Evolutionary conservation across 2,888 invertebrate species (phyloP).

Genomic region (Euproctis similis): DNA sequence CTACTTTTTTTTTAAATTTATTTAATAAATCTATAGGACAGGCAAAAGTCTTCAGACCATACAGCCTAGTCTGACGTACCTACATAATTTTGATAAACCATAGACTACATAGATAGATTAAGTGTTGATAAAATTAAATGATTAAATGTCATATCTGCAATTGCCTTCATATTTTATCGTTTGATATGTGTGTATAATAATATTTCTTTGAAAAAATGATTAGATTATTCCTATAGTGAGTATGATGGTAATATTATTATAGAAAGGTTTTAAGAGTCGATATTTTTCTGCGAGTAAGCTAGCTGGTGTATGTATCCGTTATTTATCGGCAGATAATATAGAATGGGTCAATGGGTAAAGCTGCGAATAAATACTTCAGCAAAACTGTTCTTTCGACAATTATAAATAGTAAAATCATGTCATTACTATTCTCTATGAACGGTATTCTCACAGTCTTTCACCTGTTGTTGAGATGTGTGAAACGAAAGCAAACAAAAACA

Average conservation of each 20-base stretch:
- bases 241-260: no score
- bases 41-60: no score
- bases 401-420: slow-evolving; percentile 17
- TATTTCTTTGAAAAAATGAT: no score
- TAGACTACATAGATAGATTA: no score
- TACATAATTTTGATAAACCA: no score
- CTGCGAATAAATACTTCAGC: slow-evolving; percentile 22
- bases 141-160: not conserved
- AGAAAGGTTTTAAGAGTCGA: not conserved
- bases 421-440: slow-evolving; percentile 22
- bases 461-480: slow-evolving; percentile 18
- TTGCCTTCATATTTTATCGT: not conserved
- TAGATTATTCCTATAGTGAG: no score
- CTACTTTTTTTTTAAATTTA: no score
- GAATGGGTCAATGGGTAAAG: slow-evolving; percentile 25
- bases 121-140: no score
- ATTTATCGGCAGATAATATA: slow-evolving; percentile 6
- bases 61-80: no score
- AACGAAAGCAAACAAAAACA: slow-evolving; percentile 34
- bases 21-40: no score
- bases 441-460: slow-evolving; percentile 17
- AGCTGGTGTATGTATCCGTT: no score
- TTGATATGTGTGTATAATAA: not conserved
- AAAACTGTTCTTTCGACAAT: slow-evolving; percentile 10
- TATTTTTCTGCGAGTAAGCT: no score